Conservation (phyloP, 2,797 vertebrate genomes). For the Rhinatrema bivittatum region DNA sequence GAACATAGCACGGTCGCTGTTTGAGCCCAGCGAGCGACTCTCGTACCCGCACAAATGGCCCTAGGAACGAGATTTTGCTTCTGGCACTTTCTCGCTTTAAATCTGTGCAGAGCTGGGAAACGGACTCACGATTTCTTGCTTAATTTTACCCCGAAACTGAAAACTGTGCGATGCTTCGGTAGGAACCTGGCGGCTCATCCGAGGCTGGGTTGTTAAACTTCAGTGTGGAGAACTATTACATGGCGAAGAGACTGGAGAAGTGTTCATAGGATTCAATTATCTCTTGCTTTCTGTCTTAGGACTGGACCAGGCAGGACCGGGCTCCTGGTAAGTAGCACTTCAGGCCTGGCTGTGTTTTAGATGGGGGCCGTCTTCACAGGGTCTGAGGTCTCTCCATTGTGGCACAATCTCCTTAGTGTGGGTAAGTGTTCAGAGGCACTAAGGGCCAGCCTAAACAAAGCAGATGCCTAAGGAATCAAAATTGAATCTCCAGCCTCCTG, state of each 20-base stretch:
- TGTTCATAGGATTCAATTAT: constrained; percentile 86
- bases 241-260: constrained; percentile 65
- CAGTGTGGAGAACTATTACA: constrained; percentile 67
- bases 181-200: constrained; percentile 72
- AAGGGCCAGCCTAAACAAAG: constrained; percentile 71
- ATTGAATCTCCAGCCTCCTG: constrained; percentile 84
- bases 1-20: no score
- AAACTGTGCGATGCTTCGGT: constrained; percentile 67
- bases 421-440: constrained; percentile 76
- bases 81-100: constrained; percentile 44
- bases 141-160: constrained; percentile 61
- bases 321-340: constrained; percentile 75
- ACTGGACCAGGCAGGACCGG: constrained; percentile 67
- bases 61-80: constrained; percentile 52
- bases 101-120: constrained; percentile 56
- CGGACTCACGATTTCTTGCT: constrained; percentile 66
- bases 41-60: no score
- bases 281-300: constrained; percentile 64
- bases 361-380: constrained; percentile 37
- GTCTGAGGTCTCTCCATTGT: constrained; percentile 64
- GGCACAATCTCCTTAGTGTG: constrained; percentile 73
- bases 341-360: constrained; percentile 60
- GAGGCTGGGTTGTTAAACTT: constrained; percentile 70
- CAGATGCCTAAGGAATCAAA: constrained; percentile 71
- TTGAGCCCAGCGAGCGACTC: no score